These are phyloP conservation scores for Agapostemon virescens DNA, from an alignment of 2,888 invertebrate genomes.

Conservation along the genomic window DNA sequence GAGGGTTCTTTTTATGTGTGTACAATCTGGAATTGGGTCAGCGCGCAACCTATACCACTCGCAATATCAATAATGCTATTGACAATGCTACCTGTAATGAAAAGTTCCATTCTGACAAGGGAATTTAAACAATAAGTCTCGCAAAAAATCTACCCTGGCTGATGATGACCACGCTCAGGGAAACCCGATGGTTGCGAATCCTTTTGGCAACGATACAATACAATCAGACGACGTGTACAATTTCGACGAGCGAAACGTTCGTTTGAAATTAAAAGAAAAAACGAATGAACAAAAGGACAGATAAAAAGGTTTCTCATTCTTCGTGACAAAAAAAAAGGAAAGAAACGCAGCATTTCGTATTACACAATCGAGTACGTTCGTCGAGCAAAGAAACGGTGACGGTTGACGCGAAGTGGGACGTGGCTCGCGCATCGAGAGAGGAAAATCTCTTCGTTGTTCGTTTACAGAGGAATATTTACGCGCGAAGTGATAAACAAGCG, in stretches of 20 bases:
- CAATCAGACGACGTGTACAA: background rate
- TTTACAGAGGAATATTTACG: conserved; percentile 6
- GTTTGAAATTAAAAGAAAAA: background rate
- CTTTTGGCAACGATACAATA: background rate
- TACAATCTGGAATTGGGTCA: background rate
- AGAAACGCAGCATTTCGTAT: background rate
- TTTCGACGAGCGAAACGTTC: background rate
- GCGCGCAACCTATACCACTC: background rate
- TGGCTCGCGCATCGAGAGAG: background rate
- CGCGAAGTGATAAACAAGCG: background rate
- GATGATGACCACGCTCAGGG: background rate
- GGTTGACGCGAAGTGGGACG: background rate
- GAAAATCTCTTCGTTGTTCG: conserved; percentile 1
- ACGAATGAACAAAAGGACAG: background rate
- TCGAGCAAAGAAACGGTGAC: background rate
- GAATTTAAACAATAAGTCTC: conserved; percentile 5
- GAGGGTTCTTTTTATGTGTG: background rate
- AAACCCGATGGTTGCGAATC: background rate
- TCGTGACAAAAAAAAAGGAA: background rate
- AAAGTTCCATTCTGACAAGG: background rate
- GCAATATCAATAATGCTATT: background rate
- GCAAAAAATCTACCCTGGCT: background rate
- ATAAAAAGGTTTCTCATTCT: background rate
- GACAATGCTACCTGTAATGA: conserved; percentile 5
- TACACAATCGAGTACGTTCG: background rate